Percentiles rank a stretch among this genome's conserved stretches.
Conservation (phyloP, 1,140 invertebrate genomes). For the Heliconius congener region DNA sequence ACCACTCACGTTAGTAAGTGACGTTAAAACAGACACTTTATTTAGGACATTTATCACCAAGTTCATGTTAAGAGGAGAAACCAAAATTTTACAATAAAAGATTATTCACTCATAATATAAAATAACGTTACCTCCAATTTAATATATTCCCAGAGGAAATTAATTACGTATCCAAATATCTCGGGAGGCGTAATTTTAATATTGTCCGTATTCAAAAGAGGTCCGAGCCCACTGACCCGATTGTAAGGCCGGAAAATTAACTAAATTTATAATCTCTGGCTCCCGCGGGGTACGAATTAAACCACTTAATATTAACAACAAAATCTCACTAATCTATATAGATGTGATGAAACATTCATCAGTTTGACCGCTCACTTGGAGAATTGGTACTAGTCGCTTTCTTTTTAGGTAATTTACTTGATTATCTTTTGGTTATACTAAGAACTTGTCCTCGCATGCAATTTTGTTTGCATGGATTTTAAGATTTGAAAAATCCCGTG, state of each 20-base stretch:
- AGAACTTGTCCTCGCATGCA: too few species aligned
- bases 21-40: too few species aligned
- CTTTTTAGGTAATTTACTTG: background rate
- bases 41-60: background rate
- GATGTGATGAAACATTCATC: background rate
- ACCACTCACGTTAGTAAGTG: background rate
- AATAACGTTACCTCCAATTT: background rate
- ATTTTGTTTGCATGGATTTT: too few species aligned
- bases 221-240: background rate
- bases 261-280: background rate
- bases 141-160: slow-evolving; percentile 4
- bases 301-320: background rate
- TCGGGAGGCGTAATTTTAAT: background rate
- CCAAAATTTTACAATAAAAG: background rate
- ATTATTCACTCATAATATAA: background rate
- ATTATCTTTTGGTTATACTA: too few species aligned
- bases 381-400: background rate
- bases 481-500: too few species aligned
- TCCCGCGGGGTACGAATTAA: background rate
- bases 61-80: background rate
- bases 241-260: background rate
- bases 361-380: background rate
- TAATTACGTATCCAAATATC: background rate
- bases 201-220: slow-evolving; percentile 1
- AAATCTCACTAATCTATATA: background rate